phyloP scores from a whole-genome alignment of 2,888 invertebrate species.

The Dione juno region DNA sequence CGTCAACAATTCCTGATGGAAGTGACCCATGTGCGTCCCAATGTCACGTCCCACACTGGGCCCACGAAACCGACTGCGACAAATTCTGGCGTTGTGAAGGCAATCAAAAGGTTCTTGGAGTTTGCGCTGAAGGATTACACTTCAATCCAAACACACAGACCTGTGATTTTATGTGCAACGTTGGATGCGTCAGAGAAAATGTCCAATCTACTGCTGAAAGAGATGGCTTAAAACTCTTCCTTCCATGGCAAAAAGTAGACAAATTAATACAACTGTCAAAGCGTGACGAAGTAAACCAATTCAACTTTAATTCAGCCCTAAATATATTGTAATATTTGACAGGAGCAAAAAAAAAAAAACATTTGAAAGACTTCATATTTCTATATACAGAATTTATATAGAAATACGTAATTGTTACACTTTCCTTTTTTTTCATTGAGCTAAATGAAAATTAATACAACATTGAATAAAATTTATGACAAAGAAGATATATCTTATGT shows the following conservation, averaged over 20 bases:
- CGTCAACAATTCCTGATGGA: slow-evolving; percentile 16
- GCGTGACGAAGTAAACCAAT: background rate
- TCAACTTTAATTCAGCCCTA: background rate
- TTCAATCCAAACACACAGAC: slow-evolving; percentile 63
- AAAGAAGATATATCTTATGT: too few relatives aligned
- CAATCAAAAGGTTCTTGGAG: slow-evolving; percentile 50
- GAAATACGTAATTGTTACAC: too few relatives aligned
- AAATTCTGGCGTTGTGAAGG: slow-evolving; percentile 71
- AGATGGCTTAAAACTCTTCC: slow-evolving; percentile 60
- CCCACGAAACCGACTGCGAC: slow-evolving; percentile 67
- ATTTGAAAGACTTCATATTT: background rate
- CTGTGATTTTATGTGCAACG: slow-evolving; percentile 70
- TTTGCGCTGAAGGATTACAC: slow-evolving; percentile 68
- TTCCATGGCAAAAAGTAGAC: slow-evolving; percentile 61
- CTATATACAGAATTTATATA: background rate
- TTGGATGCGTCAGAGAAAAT: slow-evolving; percentile 54
- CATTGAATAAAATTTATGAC: too few relatives aligned
- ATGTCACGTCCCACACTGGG: slow-evolving; percentile 69
- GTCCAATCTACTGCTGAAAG: slow-evolving; percentile 51
- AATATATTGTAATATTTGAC: background rate
- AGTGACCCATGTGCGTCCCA: slow-evolving; percentile 53
- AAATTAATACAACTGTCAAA: slow-evolving; percentile 31
- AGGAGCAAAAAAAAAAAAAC: background rate
- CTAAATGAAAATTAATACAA: too few relatives aligned
- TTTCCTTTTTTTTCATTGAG: too few relatives aligned